Evolutionary conservation across 1,140 invertebrate species (phyloP).

Genomic region (Rhyacophila brunnea): DNA sequence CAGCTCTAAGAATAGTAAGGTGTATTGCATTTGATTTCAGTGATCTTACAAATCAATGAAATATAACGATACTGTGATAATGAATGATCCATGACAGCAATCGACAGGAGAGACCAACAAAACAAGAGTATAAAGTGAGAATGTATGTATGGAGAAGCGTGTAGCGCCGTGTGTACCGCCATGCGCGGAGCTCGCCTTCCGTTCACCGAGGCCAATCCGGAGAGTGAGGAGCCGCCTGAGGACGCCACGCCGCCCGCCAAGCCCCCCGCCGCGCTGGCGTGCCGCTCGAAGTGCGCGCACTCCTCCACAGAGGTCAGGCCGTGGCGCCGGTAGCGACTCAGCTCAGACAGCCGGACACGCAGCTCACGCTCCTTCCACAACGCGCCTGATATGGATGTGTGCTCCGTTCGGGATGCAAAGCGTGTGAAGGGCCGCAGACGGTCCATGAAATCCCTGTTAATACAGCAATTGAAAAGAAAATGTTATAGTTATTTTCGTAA

Average conservation of each 20-base stretch:
- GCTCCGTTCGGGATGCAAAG: slow-evolving; percentile 82
- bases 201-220: slow-evolving; percentile 37
- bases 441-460: slow-evolving; percentile 70
- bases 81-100: no score
- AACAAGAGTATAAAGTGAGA: slow-evolving; percentile 4
- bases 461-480: no score
- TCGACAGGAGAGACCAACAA: no score
- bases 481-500: no score
- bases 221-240: slow-evolving; percentile 33
- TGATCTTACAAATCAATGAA: no score
- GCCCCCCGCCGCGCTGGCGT: slow-evolving; percentile 53
- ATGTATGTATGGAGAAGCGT: slow-evolving; percentile 3
- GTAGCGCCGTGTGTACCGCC: slow-evolving; percentile 25
- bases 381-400: slow-evolving; percentile 73
- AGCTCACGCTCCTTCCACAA: slow-evolving; percentile 82
- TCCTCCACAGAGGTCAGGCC: slow-evolving; percentile 79
- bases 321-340: slow-evolving; percentile 77
- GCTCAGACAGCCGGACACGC: slow-evolving; percentile 75
- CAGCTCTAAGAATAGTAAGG: no score
- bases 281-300: slow-evolving; percentile 80
- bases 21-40: no score
- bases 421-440: slow-evolving; percentile 82
- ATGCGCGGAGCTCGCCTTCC: slow-evolving; percentile 38
- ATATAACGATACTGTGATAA: no score
- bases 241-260: slow-evolving; percentile 6